phyloP scores from a whole-genome alignment of 2,113 vertebrate species.

The Emydocephalus ijimae region DNA sequence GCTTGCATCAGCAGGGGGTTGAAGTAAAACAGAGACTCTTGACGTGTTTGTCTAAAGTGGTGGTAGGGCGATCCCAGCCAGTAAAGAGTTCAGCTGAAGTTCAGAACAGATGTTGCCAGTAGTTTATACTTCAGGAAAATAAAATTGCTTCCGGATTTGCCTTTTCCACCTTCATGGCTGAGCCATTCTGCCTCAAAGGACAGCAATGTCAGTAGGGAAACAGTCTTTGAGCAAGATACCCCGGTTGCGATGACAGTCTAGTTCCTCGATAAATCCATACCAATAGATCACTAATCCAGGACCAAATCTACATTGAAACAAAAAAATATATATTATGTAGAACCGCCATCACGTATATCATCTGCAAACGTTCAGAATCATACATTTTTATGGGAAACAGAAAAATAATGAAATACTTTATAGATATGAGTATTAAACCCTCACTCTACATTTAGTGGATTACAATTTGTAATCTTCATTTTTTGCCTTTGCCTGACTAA shows the following conservation, averaged over 20 bases:
- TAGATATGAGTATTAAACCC: not conserved
- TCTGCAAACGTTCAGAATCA: not conserved
- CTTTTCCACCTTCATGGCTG: slow-evolving; percentile 62
- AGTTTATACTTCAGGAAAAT: slow-evolving; percentile 81
- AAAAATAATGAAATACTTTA: not conserved
- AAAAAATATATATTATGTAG: not conserved
- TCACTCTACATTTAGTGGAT: not conserved
- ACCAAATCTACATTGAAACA: slow-evolving; percentile 80
- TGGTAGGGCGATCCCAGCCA: slow-evolving; percentile 65
- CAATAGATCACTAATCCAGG: slow-evolving; percentile 98
- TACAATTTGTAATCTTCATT: not conserved
- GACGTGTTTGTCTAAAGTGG: slow-evolving; percentile 76
- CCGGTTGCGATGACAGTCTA: slow-evolving; percentile 92
- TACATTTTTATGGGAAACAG: not conserved
- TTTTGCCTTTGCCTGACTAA: not conserved
- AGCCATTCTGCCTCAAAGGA: slow-evolving; percentile 74
- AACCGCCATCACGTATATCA: not conserved
- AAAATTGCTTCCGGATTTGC: slow-evolving; percentile 88
- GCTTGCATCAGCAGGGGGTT: slow-evolving; percentile 69
- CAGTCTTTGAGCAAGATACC: slow-evolving; percentile 94
- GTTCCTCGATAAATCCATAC: slow-evolving; percentile 93
- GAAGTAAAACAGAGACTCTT: slow-evolving; percentile 80
- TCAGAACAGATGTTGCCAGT: slow-evolving; percentile 85
- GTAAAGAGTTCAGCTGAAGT: slow-evolving; percentile 86
- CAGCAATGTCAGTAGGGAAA: slow-evolving; percentile 93